Evolutionary conservation across 2,797 vertebrate genomes (phyloP), one percentile per base, ranked within the genome.

Genomic region (Rhyacichthys aspro): DNA sequence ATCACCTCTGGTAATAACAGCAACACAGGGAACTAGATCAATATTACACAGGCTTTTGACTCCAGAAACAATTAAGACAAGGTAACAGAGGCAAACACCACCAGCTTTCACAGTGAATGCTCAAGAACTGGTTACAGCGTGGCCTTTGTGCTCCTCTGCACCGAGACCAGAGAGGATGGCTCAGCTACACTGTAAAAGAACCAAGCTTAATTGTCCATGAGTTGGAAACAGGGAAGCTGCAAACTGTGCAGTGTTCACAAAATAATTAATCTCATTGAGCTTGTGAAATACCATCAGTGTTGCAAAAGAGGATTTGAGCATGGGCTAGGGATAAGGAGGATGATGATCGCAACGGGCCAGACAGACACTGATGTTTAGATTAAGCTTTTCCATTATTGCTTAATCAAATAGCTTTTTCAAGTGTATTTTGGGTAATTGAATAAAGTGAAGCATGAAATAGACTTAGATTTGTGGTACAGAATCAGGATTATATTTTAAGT

Each of bases 221-320:
- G 83, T 41, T 9, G 55, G 65, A 73, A 67, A 75, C 9, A 11
- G 16, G 43, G 60, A 53, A 67, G 58, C 16, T 5, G 16, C 18
- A 23, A 70, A 76, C 52, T 45, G 77, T 74, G 74, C 72, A 67
- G 68, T 78, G 81, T 79, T 88, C 81, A 79, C 74, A 86, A 86
- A 87, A 86, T 86, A 85, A 89, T 85, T 83, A 84, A 85, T 87
- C 80, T 85, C 74, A 70, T 65, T 83, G 79, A 89, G 80, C 76
- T 78, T 43, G 37, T 69, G 69, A 84, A 89, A 90, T 77, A 85
- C 60, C 81, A 78, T 82, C 81, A 79, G 75, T 70, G 83, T 65
- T 66, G 62, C 69, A 74, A 78, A 83, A 80, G 76, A 80, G 76
- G 75, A 84, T 78, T 76, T 83, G 70, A 82, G 77, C 70, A 57